Conservation (phyloP, 2,113 vertebrate genomes). For the Pheucticus melanocephalus region DNA sequence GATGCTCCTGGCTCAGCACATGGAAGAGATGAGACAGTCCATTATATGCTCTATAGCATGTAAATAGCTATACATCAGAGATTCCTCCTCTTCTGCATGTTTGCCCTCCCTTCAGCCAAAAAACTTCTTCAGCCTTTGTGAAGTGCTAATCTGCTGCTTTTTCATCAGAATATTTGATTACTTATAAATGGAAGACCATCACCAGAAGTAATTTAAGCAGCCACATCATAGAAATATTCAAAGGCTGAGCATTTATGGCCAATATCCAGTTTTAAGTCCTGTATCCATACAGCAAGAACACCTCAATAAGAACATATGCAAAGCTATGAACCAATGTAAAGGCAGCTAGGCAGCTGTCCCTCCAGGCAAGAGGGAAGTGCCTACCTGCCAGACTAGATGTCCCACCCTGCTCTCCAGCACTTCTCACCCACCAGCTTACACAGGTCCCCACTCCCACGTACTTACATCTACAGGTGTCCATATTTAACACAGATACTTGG, state of each 20-base stretch:
- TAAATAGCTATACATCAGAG: not conserved
- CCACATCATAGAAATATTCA: not conserved
- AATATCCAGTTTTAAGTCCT: not conserved
- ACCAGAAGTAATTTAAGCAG: not conserved
- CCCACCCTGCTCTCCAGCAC: not conserved
- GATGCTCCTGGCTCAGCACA: not conserved
- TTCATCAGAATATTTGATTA: not conserved
- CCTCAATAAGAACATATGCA: not conserved
- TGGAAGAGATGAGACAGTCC: not conserved
- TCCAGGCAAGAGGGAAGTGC: not conserved
- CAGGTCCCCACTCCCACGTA: not conserved
- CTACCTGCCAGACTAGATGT: not conserved
- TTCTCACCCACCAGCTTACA: not conserved
- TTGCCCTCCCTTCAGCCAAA: not conserved
- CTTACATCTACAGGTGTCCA: not conserved
- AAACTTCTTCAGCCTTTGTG: not conserved
- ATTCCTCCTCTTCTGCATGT: not conserved
- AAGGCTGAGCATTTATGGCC: not conserved
- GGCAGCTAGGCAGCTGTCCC: not conserved
- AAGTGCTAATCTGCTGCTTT: not conserved
- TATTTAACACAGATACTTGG: not conserved
- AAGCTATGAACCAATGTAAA: not conserved
- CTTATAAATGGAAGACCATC: not conserved
- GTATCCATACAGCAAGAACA: not conserved
- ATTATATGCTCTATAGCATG: not conserved